Base-by-base conservation (phyloP, 2,113 vertebrate species). In the Melanotaenia duboulayi region DNA sequence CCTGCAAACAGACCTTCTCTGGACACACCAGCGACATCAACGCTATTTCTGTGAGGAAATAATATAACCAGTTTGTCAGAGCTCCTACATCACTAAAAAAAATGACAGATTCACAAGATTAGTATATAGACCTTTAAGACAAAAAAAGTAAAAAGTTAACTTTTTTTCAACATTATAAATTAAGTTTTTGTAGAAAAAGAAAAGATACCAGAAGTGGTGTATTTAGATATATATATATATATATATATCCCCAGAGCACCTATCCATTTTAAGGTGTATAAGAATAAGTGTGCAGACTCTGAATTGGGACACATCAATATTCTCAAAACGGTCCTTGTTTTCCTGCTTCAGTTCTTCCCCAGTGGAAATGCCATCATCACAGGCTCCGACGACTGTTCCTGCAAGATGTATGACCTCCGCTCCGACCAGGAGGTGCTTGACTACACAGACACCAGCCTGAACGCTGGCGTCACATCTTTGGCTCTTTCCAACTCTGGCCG, bases 21-120 rank as follows among this genome's bases (percentile, higher is more conserved):
- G 97, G 98, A 22, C 98, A 99, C 3, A 94, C 96, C 81, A 98
- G 97, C 3, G 98, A 99, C 87, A 97, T 99, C 49, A 99, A 99
- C 2, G 96, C 98, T 44, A 98, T 99, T 80, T 75, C 92, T 68
- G 97, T 99, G 92, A 97, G 96, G 92, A 57, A 28, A 23, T n/a
- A 63, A 28, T 1, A 28, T 3, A 25, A 13, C 44, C 11, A 19
- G 35, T 37, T 40, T 54, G 24, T 50, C 46, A 35, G 25, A 32
- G 23, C 11, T 42, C 17, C 20, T 42, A 11, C 1, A 11, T 60
- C 37, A 20, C 16, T 16, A 46, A 19, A n/a, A n/a, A 19, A 4
- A 17, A 46, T 19, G 17, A 46, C 17, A 7, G 4, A 23, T 23
- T 11, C 37, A n/a, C 1, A 37, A 20, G 5, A 22, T 6, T 20